phyloP scores from a whole-genome alignment of 2,797 vertebrate species.

The Anolis apletophallus region DNA sequence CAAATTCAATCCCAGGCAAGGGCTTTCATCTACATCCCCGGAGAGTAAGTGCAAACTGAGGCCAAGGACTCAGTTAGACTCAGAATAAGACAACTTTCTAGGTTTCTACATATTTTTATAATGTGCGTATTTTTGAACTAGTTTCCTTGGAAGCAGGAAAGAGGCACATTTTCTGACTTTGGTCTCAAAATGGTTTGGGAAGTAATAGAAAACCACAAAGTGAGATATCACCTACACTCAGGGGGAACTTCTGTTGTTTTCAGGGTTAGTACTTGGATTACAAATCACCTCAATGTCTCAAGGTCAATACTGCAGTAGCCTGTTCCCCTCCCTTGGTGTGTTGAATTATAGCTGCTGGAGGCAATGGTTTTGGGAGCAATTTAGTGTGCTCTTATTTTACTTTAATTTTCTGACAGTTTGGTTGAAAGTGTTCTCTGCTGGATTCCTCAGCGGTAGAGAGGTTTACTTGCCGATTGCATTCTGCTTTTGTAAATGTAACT shows the following conservation, averaged over 20 bases:
- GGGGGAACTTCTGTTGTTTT: slow-evolving; percentile 27
- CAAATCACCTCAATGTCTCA: slow-evolving; percentile 25
- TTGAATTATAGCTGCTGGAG: slow-evolving; percentile 52
- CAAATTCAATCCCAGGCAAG: not conserved
- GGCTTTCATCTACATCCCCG: too few species aligned
- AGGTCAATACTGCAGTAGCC: slow-evolving; percentile 28
- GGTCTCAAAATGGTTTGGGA: slow-evolving; percentile 2
- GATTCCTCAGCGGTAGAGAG: slow-evolving; percentile 29
- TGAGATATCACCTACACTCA: not conserved
- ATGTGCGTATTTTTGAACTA: not conserved
- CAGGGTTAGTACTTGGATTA: slow-evolving; percentile 24
- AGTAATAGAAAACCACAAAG: not conserved
- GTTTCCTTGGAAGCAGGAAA: slow-evolving; percentile 3
- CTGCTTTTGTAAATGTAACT: not conserved
- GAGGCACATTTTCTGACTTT: slow-evolving; percentile 14
- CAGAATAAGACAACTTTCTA: not conserved
- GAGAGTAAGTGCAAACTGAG: not conserved
- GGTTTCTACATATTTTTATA: not conserved
- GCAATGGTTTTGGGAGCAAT: slow-evolving; percentile 26
- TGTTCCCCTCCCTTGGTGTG: slow-evolving; percentile 10
- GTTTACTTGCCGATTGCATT: slow-evolving; percentile 24
- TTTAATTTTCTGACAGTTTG: slow-evolving; percentile 12
- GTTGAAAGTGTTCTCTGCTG: slow-evolving; percentile 1
- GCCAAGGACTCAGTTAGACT: not conserved
- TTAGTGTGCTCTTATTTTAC: slow-evolving; percentile 42